phyloP scores from a whole-genome alignment of 2,888 invertebrate species.

The Latheticus oryzae region DNA sequence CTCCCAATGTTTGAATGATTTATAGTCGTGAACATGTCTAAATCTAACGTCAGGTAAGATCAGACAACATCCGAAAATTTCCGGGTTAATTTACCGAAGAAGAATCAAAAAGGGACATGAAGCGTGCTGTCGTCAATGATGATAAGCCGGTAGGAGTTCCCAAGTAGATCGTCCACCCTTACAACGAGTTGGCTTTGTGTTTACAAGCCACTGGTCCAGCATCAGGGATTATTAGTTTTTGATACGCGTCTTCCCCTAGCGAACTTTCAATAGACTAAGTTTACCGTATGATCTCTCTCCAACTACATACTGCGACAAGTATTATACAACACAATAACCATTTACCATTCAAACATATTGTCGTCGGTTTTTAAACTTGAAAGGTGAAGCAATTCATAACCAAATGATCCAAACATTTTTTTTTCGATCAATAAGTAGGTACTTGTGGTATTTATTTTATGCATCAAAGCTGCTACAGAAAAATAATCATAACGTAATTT shows the following conservation, averaged over 20 bases:
- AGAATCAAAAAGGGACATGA: constrained; percentile 31
- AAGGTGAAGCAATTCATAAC: too few species aligned
- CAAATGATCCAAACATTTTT: too few species aligned
- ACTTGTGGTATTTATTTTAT: too few species aligned
- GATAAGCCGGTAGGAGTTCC: constrained; percentile 36
- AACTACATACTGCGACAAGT: constrained; percentile 55
- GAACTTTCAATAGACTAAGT: constrained; percentile 51
- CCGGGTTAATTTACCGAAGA: constrained; percentile 32
- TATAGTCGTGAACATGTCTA: too few species aligned
- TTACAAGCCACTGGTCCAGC: constrained; percentile 54
- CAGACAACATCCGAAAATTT: constrained; percentile 4
- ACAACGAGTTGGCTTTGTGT: constrained; percentile 48
- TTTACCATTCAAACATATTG: constrained; percentile 49
- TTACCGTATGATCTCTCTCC: constrained; percentile 52
- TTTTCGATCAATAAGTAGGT: too few species aligned
- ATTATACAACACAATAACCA: constrained; percentile 41
- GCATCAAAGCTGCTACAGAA: too few species aligned
- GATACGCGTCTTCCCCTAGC: constrained; percentile 39
- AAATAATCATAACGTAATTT: too few species aligned
- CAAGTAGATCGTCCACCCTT: constrained; percentile 32
- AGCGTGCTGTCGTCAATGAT: constrained; percentile 37
- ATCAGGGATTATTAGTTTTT: constrained; percentile 52
- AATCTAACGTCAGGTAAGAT: constrained; percentile 22
- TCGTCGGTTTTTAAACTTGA: constrained; percentile 39
- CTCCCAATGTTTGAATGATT: too few species aligned